Conservation (phyloP, 2,888 invertebrate genomes). For the Antheraea yamamai region DNA sequence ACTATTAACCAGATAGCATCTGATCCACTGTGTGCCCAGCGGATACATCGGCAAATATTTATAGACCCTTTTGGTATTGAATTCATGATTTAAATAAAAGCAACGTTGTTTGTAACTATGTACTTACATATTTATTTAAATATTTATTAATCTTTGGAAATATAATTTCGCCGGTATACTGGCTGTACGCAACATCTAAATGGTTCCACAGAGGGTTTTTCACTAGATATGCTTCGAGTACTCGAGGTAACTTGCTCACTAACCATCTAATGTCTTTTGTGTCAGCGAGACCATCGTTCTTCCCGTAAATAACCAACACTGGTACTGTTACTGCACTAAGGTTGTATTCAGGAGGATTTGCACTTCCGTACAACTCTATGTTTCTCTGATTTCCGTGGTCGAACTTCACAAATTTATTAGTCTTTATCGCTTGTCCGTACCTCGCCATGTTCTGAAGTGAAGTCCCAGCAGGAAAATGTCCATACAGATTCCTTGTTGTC, state of each 20-base stretch:
- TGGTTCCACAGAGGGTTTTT: constrained; percentile 65
- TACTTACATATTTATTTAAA: constrained; percentile 31
- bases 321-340: constrained; percentile 53
- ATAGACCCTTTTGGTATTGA: too few species aligned
- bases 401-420: constrained; percentile 53
- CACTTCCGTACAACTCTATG: constrained; percentile 49
- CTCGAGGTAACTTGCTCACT: neutral
- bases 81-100: neutral
- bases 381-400: constrained; percentile 57
- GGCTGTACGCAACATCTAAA: constrained; percentile 39
- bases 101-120: neutral
- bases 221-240: constrained; percentile 71
- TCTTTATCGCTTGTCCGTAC: constrained; percentile 57
- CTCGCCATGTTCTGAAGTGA: constrained; percentile 56
- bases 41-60: too few species aligned
- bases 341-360: constrained; percentile 55
- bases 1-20: too few species aligned
- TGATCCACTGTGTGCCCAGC: too few species aligned
- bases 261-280: constrained; percentile 72
- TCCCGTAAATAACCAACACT: constrained; percentile 56
- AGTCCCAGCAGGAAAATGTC: constrained; percentile 61
- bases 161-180: constrained; percentile 36
- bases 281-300: constrained; percentile 83
- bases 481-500: constrained; percentile 47
- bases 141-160: constrained; percentile 69